Evolutionary conservation across 2,113 vertebrate species (phyloP).

Genomic region (Polyodon spathula): DNA sequence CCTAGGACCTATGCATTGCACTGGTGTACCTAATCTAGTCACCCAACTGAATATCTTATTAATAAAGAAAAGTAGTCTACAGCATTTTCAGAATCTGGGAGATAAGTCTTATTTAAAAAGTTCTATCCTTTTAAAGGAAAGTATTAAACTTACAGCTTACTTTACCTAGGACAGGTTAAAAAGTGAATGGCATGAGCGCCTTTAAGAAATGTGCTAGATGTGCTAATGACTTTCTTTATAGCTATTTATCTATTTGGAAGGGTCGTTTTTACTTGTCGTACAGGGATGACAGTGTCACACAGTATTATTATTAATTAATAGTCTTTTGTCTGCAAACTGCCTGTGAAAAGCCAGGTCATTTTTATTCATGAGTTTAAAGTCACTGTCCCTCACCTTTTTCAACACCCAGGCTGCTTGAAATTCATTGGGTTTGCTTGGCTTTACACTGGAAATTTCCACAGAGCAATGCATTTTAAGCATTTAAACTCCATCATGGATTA

Average conservation of each 20-base stretch:
- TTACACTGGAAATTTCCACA: not conserved
- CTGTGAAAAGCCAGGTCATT: conserved; percentile 9
- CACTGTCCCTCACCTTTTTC: conserved; percentile 9
- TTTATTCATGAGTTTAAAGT: conserved; percentile 16
- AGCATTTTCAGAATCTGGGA: no score
- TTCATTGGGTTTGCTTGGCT: not conserved
- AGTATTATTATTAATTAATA: conserved; percentile 6
- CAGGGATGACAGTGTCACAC: not conserved
- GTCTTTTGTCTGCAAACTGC: conserved; percentile 1
- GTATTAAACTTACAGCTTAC: no score
- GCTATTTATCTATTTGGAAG: not conserved
- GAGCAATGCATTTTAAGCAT: not conserved
- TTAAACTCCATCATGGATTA: not conserved
- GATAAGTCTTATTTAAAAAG: no score
- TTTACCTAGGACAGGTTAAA: no score
- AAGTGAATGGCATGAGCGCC: no score
- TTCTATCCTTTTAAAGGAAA: no score
- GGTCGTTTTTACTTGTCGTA: not conserved
- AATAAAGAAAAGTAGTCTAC: no score
- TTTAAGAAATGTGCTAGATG: not conserved
- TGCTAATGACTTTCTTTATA: not conserved
- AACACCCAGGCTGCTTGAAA: conserved; percentile 6
- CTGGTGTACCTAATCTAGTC: no score
- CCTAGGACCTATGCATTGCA: no score
- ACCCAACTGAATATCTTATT: no score